These are phyloP conservation scores for Junonia oenone DNA, from an alignment of 2,888 invertebrate genomes.

Conservation along the genomic window DNA sequence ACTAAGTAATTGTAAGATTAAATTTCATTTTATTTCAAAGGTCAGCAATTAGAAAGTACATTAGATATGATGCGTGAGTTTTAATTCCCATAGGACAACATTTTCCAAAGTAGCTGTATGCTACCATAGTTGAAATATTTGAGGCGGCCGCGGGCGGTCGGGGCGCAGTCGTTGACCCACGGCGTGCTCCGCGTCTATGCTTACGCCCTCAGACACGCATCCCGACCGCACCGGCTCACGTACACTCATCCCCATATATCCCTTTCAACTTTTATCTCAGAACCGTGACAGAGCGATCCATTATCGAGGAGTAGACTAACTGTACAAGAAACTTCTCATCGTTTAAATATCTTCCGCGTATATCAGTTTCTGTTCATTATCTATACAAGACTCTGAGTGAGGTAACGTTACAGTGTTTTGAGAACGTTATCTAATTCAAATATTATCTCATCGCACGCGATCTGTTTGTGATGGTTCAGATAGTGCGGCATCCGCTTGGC, in stretches of 20 bases:
- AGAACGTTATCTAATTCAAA: slow-evolving; percentile 50
- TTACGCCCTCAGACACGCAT: slow-evolving; percentile 30
- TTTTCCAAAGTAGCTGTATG: slow-evolving; percentile 39
- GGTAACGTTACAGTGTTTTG: slow-evolving; percentile 17
- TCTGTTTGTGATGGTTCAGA: slow-evolving; percentile 50
- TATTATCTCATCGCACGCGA: slow-evolving; percentile 54
- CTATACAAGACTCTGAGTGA: background rate
- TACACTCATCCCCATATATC: slow-evolving; percentile 11
- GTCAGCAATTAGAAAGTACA: background rate
- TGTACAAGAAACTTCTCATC: background rate
- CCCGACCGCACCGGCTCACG: slow-evolving; percentile 12
- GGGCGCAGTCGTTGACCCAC: slow-evolving; percentile 64
- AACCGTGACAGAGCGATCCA: slow-evolving; percentile 3
- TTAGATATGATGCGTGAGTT: background rate
- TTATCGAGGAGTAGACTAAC: background rate
- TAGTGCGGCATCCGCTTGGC: slow-evolving; percentile 46
- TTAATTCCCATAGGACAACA: slow-evolving; percentile 34
- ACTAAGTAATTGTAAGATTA: no score
- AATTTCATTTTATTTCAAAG: background rate
- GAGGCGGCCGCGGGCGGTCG: slow-evolving; percentile 23
- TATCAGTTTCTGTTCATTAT: background rate
- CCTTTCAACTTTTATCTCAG: slow-evolving; percentile 9
- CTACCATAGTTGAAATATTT: slow-evolving; percentile 44
- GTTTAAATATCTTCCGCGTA: background rate
- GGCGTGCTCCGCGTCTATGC: slow-evolving; percentile 40